Evolutionary conservation across 2,797 vertebrate species (phyloP).

Genomic region (Pampus argenteus): DNA sequence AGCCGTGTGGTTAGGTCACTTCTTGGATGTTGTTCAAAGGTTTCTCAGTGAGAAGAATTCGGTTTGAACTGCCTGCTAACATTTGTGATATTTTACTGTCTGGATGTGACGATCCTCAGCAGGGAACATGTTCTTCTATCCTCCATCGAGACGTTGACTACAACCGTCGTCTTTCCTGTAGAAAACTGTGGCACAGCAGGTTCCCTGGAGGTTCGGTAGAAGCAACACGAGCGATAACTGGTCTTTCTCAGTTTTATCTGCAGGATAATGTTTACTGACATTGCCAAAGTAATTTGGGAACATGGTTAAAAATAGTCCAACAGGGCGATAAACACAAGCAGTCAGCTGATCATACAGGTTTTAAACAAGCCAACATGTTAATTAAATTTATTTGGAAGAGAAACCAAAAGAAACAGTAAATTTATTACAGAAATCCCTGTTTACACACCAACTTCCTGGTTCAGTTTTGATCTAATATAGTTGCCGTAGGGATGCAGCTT

Average conservation of each 20-base stretch:
- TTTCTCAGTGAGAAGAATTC: slow-evolving; percentile 65
- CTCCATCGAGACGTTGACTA: background rate
- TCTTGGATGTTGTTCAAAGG: slow-evolving; percentile 49
- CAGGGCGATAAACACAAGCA: background rate
- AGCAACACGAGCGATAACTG: background rate
- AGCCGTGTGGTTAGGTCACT: slow-evolving; percentile 63
- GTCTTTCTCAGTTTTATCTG: background rate
- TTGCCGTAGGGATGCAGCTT: background rate
- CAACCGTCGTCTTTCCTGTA: too few relatives aligned
- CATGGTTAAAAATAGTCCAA: slow-evolving; percentile 3
- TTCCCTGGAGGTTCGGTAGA: background rate
- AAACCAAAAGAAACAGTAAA: background rate
- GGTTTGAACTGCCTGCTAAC: slow-evolving; percentile 26
- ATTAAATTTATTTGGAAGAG: background rate
- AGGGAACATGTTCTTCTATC: slow-evolving; percentile 31
- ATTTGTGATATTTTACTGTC: slow-evolving; percentile 41
- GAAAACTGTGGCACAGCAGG: background rate
- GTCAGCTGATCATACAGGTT: background rate
- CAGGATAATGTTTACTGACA: background rate
- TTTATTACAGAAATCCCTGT: slow-evolving; percentile 12
- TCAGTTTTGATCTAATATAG: background rate
- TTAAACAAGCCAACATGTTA: background rate
- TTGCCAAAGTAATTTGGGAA: background rate
- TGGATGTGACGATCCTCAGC: slow-evolving; percentile 39
- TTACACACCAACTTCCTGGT: background rate